Evolutionary conservation across 2,797 vertebrate species (phyloP), one percentile per base, ranked within the genome.

Genomic region (Mus minutoides): DNA sequence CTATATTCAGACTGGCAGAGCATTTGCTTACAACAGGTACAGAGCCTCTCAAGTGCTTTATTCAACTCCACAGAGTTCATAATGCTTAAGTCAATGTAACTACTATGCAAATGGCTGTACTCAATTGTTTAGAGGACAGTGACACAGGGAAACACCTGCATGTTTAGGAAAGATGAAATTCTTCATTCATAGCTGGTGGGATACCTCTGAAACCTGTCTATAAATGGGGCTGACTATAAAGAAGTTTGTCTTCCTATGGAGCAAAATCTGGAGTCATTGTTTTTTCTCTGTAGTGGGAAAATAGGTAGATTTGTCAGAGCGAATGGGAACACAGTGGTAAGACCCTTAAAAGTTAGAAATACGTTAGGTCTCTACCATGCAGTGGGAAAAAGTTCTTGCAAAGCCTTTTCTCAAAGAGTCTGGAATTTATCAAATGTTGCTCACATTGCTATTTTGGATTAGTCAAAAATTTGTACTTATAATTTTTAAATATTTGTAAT

Each of bases 301-400:
- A 43, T 76, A 14, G 26, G n/a, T 64, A 60, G 67, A 92, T 19
- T 69, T 91, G 64, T 94, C 82, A 90, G 88, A 97, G 69, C 34
- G 40, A 86, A 71, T 54, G 78, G 85, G 89, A 7, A 24, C 6
- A n/a, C 64, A 73, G 40, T n/a, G 12, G 11, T 60, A 64, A 93
- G 16, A 69, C 22, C 54, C 8, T 92, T 90, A 71, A 24, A 71
- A 71, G 43, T 91, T 84, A 77, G 90, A 87, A 84, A 77, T 46
- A 6, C 62, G 14, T 4, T 17, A 56, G 56, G 22, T 60, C 40
- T 90, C 67, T 62, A 82, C 64, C 5, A 8, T 26, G 3, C 3
- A 76, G 40, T 14, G 58, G 69, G 67, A 86, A 86, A 88, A 95
- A 24, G 29, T 62, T 37, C 62, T 86, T n/a, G 56, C 10, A 71